Conservation (phyloP, 2,113 vertebrate species). For the Eptesicus fuscus region DNA sequence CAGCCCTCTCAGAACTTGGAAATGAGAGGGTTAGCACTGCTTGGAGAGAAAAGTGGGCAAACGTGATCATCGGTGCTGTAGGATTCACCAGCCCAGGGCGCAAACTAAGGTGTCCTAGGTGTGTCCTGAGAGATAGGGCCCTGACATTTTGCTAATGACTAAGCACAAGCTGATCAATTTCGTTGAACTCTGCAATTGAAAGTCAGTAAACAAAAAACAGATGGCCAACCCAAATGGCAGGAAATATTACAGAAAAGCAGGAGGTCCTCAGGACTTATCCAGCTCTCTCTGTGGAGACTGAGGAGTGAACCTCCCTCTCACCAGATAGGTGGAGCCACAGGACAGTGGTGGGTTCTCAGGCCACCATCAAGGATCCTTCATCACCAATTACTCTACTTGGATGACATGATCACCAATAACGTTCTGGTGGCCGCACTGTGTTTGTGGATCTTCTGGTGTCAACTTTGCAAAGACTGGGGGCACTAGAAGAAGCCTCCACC, state of each 20-base stretch:
- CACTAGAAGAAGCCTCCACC: neutral
- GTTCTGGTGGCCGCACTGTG: neutral
- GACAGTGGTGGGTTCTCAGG: neutral
- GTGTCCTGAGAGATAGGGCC: neutral
- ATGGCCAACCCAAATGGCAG: neutral
- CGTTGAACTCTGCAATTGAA: neutral
- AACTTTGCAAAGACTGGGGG: neutral
- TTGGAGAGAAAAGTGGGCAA: neutral
- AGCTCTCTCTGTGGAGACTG: no score
- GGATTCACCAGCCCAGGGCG: neutral
- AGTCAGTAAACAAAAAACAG: neutral
- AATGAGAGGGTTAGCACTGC: neutral
- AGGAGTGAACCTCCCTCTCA: neutral
- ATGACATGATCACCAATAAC: neutral
- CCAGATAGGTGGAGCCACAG: no score
- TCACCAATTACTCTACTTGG: neutral
- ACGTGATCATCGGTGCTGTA: neutral
- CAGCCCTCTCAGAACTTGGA: neutral
- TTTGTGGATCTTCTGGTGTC: neutral
- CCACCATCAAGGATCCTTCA: neutral
- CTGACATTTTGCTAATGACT: neutral
- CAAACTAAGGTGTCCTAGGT: neutral
- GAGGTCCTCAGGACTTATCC: neutral
- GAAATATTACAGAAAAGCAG: neutral
- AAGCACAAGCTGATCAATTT: neutral